Percentiles rank a stretch among this genome's conserved stretches.
phyloP scores from a whole-genome alignment of 2,888 invertebrate genomes.

The Actias luna region DNA sequence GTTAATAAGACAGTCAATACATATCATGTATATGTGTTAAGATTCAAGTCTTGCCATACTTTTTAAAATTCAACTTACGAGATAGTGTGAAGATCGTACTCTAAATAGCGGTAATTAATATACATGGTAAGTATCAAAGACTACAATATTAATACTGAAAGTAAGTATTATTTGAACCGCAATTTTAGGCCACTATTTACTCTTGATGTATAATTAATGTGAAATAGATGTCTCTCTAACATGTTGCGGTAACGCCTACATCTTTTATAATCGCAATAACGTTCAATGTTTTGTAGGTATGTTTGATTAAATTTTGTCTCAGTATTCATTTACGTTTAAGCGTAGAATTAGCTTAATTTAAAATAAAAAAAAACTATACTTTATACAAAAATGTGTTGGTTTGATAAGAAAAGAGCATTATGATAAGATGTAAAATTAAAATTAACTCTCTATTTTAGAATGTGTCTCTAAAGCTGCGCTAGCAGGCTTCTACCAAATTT shows the following conservation, averaged over 20 bases:
- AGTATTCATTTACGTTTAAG: not conserved
- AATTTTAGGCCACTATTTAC: not conserved
- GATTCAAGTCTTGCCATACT: not conserved
- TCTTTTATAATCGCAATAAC: not conserved
- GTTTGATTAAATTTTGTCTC: not conserved
- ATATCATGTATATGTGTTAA: not conserved
- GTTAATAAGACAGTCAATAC: too few relatives aligned
- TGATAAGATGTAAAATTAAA: not conserved
- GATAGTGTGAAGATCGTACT: not conserved
- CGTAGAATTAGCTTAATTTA: not conserved
- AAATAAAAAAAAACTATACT: not conserved
- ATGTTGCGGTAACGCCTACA: not conserved
- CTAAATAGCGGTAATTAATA: not conserved
- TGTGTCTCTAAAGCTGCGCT: too few relatives aligned
- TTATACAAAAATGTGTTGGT: not conserved
- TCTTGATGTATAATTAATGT: not conserved
- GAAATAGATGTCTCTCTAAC: not conserved
- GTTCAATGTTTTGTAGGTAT: not conserved
- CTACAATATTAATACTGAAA: not conserved
- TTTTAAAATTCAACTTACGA: not conserved
- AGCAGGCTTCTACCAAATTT: too few relatives aligned
- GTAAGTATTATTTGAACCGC: not conserved
- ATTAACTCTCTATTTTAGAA: too few relatives aligned
- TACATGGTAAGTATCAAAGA: too few relatives aligned
- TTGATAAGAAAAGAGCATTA: not conserved